Base-by-base conservation (phyloP, 2,888 invertebrate species). In the Pogonocherus hispidulus region DNA sequence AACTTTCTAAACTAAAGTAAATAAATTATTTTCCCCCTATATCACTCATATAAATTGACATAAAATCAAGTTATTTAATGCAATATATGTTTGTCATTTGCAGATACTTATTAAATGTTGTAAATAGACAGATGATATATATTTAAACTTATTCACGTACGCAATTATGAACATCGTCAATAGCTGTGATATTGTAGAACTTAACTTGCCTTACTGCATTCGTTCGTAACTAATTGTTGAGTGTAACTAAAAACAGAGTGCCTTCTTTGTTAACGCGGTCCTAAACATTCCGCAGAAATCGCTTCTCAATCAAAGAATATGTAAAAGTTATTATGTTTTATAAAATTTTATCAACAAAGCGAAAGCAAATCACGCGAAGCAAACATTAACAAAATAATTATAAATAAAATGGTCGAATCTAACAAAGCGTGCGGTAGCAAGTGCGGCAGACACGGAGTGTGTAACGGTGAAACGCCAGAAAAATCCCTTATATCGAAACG, bases 401-500 rank as follows among this genome's bases (percentile, higher is more conserved):
- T 70, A 71, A 27, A 27, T 27, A 82, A 76, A 75, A 86, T 86
- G 86, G 86, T 86, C 67, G 86, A 86, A 77, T 84, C 85, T 44
- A 86, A 84, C 70, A 81, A 81, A 27, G 81, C 81, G 65, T 84
- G 84, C 76, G 73, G 79, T 23, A 82, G 80, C 69, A 84, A 83
- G 73, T 84, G 84, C 75, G 80, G 77, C 63, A 77, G 81, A 54
- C 81, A 82, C 67, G 66, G 71, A 6, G 81, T 80, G 23, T 81
- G 83, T 72, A 82, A 81, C 75, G 82, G 80, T 20, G 82, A 86
- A 81, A 67, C 82, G 76, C 81, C 86, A 79, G 84, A 85, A 78
- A 84, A 82, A 75, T 77, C 81, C 76, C 78, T 84, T 62, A 87
- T 91, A 82, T 90, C 91, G 69, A 91, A 92, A 62, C 89, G 93